Percentiles rank a stretch among this genome's conserved stretches.
Evolutionary conservation across 1,140 invertebrate genomes (phyloP).

Genomic region (Diabrotica undecimpunctata): DNA sequence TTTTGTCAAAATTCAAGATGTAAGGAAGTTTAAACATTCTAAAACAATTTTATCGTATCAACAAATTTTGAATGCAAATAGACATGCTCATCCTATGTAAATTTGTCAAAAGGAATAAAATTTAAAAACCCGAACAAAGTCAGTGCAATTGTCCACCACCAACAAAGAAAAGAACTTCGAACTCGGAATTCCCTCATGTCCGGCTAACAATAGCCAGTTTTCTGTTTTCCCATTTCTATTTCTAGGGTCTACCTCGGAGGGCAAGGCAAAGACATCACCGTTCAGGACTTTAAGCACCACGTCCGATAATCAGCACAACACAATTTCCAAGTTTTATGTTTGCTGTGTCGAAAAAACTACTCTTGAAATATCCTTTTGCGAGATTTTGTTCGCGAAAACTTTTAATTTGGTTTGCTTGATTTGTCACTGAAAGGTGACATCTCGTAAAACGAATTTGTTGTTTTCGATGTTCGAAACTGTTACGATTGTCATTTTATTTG

Average conservation of each 20-base stretch:
- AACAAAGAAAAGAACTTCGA: constrained; percentile 2
- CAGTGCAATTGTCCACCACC: not conserved
- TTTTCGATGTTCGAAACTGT: not conserved
- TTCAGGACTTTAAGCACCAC: constrained; percentile 3
- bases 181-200: constrained; percentile 7
- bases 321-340: constrained; percentile 12
- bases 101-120: not conserved
- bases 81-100: not conserved
- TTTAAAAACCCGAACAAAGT: not conserved
- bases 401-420: not conserved
- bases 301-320: constrained; percentile 7
- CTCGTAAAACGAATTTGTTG: not conserved
- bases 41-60: not conserved
- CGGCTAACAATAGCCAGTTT: constrained; percentile 7
- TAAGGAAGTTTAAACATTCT: too few relatives aligned
- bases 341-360: not conserved
- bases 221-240: constrained; percentile 10
- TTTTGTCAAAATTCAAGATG: too few relatives aligned
- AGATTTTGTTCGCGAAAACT: not conserved
- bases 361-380: too few relatives aligned
- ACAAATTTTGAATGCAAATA: not conserved
- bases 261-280: not conserved
- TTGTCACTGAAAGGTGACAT: not conserved
- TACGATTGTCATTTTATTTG: too few relatives aligned
- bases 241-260: constrained; percentile 9